phyloP scores from a whole-genome alignment of 2,113 vertebrate species.

The Cnemophilus loriae region DNA sequence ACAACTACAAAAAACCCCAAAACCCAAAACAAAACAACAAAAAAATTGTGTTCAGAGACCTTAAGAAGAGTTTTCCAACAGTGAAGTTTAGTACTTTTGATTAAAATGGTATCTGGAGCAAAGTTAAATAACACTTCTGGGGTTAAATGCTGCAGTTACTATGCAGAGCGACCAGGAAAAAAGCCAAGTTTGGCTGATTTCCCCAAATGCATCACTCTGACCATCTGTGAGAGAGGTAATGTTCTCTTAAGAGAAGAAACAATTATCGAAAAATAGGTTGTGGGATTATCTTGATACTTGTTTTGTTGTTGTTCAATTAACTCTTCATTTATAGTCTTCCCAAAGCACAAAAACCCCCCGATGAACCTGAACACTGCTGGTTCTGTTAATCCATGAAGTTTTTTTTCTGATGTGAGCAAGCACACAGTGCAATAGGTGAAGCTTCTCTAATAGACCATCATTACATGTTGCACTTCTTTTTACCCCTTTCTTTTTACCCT shows the following conservation, averaged over 20 bases:
- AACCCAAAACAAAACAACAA: no score
- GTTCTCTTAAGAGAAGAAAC: slow-evolving; percentile 71
- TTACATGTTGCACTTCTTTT: neutral
- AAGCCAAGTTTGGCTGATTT: slow-evolving; percentile 70
- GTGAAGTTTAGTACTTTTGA: slow-evolving; percentile 48
- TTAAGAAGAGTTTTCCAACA: slow-evolving; percentile 43
- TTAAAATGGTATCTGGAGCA: slow-evolving; percentile 61
- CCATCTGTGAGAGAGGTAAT: slow-evolving; percentile 74
- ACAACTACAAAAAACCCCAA: no score
- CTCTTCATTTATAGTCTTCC: slow-evolving; percentile 47
- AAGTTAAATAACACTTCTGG: slow-evolving; percentile 64
- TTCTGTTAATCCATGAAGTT: neutral
- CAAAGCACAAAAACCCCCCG: slow-evolving; percentile 3
- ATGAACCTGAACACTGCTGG: neutral
- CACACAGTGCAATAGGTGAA: neutral
- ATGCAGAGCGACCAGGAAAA: slow-evolving; percentile 62
- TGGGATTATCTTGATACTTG: slow-evolving; percentile 40
- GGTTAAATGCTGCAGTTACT: slow-evolving; percentile 54
- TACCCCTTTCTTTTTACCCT: neutral
- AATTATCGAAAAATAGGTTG: slow-evolving; percentile 53
- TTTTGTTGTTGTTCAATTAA: slow-evolving; percentile 65
- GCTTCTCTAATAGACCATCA: neutral
- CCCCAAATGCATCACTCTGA: slow-evolving; percentile 68
- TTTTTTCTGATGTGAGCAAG: accelerated
- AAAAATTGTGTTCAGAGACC: neutral